These are phyloP conservation scores for Nycticebus coucang DNA, from an alignment of 2,113 vertebrate genomes.

Conservation along the genomic window DNA sequence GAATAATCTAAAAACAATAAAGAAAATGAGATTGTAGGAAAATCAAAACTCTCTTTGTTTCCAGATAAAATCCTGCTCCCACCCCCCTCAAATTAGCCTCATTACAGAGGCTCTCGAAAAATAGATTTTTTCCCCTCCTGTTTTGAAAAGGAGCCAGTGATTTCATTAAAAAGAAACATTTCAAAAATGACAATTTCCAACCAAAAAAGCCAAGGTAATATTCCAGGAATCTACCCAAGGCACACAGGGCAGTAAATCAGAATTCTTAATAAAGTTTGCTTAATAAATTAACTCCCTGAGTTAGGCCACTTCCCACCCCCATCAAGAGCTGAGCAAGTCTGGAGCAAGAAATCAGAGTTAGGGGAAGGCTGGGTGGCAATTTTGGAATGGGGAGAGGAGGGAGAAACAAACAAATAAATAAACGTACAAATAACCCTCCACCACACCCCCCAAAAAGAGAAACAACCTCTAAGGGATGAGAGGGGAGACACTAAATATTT, in stretches of 20 bases:
- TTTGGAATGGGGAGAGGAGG: not conserved
- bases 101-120: not conserved
- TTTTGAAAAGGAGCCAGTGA: constrained; percentile 71
- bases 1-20: constrained; percentile 91
- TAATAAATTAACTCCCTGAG: constrained; percentile 78
- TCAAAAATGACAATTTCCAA: constrained; percentile 79
- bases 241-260: constrained; percentile 78
- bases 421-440: not conserved
- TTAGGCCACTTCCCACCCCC: not conserved
- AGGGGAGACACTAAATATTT: not conserved
- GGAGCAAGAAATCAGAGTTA: not conserved
- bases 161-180: constrained; percentile 79
- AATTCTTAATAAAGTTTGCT: constrained; percentile 80
- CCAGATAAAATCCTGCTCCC: constrained; percentile 23
- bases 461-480: not conserved
- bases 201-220: constrained; percentile 63
- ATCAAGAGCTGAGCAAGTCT: not conserved
- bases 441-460: fast-evolving
- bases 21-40: constrained; percentile 63
- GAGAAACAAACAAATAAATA: not conserved
- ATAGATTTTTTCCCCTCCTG: constrained; percentile 52
- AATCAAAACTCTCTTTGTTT: constrained; percentile 68
- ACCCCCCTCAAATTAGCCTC: constrained; percentile 26
- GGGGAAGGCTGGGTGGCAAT: not conserved
- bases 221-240: constrained; percentile 76